Evolutionary conservation across 2,113 vertebrate species (phyloP).

Genomic region (Jacana jacana): DNA sequence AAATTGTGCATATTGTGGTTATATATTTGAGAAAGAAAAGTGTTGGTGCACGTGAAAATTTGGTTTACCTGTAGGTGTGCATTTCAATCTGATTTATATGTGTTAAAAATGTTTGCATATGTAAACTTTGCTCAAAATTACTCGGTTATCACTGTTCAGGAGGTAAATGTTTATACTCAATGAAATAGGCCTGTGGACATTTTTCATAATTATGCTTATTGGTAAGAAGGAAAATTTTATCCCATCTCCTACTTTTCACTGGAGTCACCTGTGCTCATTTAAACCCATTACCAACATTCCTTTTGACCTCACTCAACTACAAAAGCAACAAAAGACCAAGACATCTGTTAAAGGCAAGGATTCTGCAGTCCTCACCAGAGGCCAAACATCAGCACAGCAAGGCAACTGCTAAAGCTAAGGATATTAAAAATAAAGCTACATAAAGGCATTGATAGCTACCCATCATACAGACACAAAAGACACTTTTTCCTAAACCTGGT

Average conservation of each 20-base stretch:
- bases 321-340: background rate
- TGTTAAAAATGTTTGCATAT: background rate
- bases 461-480: background rate
- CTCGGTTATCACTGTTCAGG: background rate
- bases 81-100: background rate
- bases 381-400: background rate
- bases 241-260: background rate
- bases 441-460: background rate
- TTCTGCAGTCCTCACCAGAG: background rate
- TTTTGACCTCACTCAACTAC: background rate
- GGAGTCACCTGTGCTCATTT: background rate
- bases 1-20: background rate
- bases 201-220: background rate
- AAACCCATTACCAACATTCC: background rate
- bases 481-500: background rate
- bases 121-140: background rate
- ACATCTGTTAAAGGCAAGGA: background rate
- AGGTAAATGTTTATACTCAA: background rate
- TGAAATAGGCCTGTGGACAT: background rate
- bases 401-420: background rate
- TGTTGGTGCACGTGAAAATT: background rate
- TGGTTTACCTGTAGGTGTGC: background rate
- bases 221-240: background rate
- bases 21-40: background rate
- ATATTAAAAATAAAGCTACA: background rate